Base-by-base conservation (phyloP, 2,888 invertebrate genomes). In the Drosophila anomalata region DNA sequence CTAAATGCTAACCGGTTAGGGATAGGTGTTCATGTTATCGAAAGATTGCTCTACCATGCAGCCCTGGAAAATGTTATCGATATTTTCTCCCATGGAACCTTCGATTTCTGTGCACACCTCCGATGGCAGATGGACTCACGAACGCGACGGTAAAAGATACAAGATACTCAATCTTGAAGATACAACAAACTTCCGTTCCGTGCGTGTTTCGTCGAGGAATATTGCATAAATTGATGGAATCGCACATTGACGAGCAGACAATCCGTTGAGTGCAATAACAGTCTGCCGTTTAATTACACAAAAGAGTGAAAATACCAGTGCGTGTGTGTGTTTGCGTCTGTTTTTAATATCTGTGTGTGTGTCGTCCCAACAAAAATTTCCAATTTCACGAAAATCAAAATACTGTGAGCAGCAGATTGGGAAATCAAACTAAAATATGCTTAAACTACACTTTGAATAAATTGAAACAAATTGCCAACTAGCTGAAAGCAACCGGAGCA, bases 361-460 rank as follows among this genome's bases (percentile, higher is more conserved):
- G 50, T 36, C 41, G 39, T 42, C 51, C 29, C 46, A 50, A 47
- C 50, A 52, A 46, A 20, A 46, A 50, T 29, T 29, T 29, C 29
- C 29, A 50, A 36, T 36, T 14, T 48, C 42, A 54, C 47, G 48
- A 58, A 47, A 54, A 61, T 33, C 60, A 31, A 42, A 44, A 26
- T 33, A 59, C 65, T 66, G 53, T 51, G 44, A 46, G 47, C 36
- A 36, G 36, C 36, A 36, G 36, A 81, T 44, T 44, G 44, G 48
- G 62, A 29, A 47, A 11, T 11, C 62, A 79, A 85, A 71, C 68
- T 69, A 61, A 86, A 86, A 69, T 69, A 87, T 82, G 82, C 82
- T 82, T 77, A 77, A 82, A 72, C 71, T 79, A 86, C 82, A 87
- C 66, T 86, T 86, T 68, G 20, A 9, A 5, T 22, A 22, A 22